Percentiles rank a stretch among this genome's conserved stretches.
phyloP scores from a whole-genome alignment of 2,888 invertebrate genomes.

The Diadromus collaris region DNA sequence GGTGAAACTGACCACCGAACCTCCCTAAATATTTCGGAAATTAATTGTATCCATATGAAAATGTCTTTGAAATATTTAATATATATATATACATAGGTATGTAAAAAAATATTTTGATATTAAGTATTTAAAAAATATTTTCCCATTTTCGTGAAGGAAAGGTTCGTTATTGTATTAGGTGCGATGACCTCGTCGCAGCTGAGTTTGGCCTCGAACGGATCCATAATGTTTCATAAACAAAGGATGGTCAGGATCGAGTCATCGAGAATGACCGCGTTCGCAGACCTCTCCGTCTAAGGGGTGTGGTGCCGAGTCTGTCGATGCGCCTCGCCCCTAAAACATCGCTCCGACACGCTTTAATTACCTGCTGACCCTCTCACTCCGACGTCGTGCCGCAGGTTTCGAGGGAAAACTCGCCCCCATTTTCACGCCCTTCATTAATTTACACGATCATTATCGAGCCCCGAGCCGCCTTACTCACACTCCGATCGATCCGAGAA shows the following conservation, averaged over 20 bases:
- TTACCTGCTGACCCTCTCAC: slow-evolving; percentile 49
- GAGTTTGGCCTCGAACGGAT: slow-evolving; percentile 17
- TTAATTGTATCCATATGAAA: no score
- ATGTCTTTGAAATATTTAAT: no score
- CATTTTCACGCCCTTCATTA: slow-evolving; percentile 60
- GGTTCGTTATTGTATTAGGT: slow-evolving; percentile 17
- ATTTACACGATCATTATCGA: slow-evolving; percentile 50
- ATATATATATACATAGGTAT: no score
- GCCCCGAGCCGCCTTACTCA: slow-evolving; percentile 22
- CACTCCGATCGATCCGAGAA: slow-evolving; percentile 15
- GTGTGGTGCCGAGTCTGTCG: slow-evolving; percentile 42
- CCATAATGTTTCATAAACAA: slow-evolving; percentile 39
- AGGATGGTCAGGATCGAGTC: slow-evolving; percentile 44
- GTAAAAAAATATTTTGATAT: no score
- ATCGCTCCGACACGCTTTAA: slow-evolving; percentile 49
- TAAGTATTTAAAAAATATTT: no score
- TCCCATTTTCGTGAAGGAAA: not conserved
- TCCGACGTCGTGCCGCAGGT: slow-evolving; percentile 27
- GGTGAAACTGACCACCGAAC: no score
- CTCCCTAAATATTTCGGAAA: no score
- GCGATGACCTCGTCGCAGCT: slow-evolving; percentile 45
- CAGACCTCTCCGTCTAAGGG: slow-evolving; percentile 23
- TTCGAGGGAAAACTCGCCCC: slow-evolving; percentile 46
- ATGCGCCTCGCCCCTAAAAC: slow-evolving; percentile 53
- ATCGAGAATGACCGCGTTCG: slow-evolving; percentile 36